phyloP scores from a whole-genome alignment of 2,888 invertebrate species.

The Catonia carolina region DNA sequence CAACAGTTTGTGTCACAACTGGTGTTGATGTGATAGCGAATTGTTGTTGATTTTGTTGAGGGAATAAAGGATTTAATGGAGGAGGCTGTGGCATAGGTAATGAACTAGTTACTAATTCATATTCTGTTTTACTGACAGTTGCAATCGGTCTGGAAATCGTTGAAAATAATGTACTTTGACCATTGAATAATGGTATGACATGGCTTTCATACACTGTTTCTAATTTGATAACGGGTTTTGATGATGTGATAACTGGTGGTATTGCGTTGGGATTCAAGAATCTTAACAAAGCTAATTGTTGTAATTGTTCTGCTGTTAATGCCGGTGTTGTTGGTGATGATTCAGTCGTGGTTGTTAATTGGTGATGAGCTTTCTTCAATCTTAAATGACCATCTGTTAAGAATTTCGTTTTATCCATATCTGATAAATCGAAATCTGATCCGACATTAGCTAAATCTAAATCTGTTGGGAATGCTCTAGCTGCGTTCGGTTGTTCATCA shows the following conservation, averaged over 20 bases:
- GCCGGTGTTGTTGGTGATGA: conserved; percentile 48
- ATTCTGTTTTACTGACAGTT: conserved; percentile 72
- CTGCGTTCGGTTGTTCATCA: conserved; percentile 36
- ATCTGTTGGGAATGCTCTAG: conserved; percentile 55
- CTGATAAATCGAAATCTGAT: conserved; percentile 60
- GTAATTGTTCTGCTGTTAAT: conserved; percentile 63
- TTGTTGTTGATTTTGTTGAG: conserved; percentile 51
- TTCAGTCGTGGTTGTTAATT: conserved; percentile 34
- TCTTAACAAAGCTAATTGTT: conserved; percentile 63
- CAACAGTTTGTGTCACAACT: conserved; percentile 68
- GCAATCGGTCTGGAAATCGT: conserved; percentile 73
- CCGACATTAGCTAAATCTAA: conserved; percentile 66
- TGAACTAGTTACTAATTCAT: conserved; percentile 67
- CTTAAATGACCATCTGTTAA: conserved; percentile 51
- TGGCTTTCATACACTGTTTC: conserved; percentile 79
- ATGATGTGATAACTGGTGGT: conserved; percentile 68
- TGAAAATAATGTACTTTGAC: conserved; percentile 65
- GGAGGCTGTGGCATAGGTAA: conserved; percentile 48
- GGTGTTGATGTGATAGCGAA: conserved; percentile 73
- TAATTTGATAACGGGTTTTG: conserved; percentile 64
- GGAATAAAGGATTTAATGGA: conserved; percentile 37
- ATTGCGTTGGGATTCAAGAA: conserved; percentile 62
- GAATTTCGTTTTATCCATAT: conserved; percentile 57
- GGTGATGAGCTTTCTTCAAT: conserved; percentile 44
- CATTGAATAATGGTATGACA: conserved; percentile 70